These are phyloP conservation scores for Periplaneta americana DNA, from an alignment of 1,140 invertebrate genomes.

Conservation along the genomic window DNA sequence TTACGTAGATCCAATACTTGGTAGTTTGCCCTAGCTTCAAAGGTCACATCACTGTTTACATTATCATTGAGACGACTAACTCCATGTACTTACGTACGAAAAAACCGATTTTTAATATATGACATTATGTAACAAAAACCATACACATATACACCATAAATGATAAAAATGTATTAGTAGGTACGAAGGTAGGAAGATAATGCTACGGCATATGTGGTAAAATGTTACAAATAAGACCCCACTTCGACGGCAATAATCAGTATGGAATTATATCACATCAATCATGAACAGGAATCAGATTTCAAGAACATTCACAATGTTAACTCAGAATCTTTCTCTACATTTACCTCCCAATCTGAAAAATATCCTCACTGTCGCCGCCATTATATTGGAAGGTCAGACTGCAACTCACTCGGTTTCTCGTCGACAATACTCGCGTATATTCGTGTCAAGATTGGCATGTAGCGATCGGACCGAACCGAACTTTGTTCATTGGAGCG, in stretches of 20 bases:
- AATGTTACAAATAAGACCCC: background rate
- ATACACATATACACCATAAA: too few relatives aligned
- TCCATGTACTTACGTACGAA: too few relatives aligned
- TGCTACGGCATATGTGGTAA: background rate
- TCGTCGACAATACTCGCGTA: background rate
- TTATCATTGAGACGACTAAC: background rate
- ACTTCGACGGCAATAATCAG: background rate
- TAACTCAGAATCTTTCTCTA: background rate
- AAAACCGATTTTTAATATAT: too few relatives aligned
- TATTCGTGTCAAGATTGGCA: background rate
- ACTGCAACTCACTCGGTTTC: background rate
- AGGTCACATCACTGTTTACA: background rate
- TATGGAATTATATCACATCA: background rate
- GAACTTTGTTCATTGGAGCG: too few relatives aligned
- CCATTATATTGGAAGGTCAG: background rate
- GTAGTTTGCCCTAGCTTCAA: background rate
- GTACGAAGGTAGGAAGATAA: too few relatives aligned
- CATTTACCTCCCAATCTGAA: constrained; percentile 6
- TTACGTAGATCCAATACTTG: too few relatives aligned
- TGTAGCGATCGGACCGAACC: too few relatives aligned
- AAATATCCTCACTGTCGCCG: constrained; percentile 4
- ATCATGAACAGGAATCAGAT: background rate
- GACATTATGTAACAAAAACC: too few relatives aligned
- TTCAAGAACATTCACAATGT: background rate
- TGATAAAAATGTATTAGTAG: too few relatives aligned